These are phyloP conservation scores for Elgaria multicarinata DNA, from an alignment of 2,113 vertebrate species.

Conservation along the genomic window DNA sequence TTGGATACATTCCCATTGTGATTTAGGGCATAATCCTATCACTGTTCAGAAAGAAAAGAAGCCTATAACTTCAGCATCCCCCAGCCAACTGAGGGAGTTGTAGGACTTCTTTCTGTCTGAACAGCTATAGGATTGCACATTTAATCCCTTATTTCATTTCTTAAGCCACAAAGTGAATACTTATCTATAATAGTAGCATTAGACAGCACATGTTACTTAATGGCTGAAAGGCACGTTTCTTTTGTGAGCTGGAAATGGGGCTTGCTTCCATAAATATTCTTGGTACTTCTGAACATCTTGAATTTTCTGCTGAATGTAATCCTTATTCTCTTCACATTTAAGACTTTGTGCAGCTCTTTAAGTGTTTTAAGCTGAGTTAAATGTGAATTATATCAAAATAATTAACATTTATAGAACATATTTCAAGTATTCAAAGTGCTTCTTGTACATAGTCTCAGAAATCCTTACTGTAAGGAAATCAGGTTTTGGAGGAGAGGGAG, in stretches of 20 bases:
- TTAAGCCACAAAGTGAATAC: not conserved
- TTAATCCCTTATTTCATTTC: not conserved
- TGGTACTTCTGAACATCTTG: not conserved
- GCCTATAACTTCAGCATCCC: too few relatives aligned
- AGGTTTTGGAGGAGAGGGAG: not conserved
- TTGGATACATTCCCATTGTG: not conserved
- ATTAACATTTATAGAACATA: not conserved
- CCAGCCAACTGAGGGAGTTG: too few relatives aligned
- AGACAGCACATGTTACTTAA: not conserved
- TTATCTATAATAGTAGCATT: not conserved
- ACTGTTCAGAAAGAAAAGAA: too few relatives aligned
- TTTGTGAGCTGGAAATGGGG: not conserved
- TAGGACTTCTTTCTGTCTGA: too few relatives aligned
- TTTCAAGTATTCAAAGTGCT: not conserved
- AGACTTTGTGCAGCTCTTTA: not conserved
- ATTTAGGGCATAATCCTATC: not conserved
- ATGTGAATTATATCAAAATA: conserved; percentile 1
- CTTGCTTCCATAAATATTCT: not conserved
- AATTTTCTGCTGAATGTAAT: conserved; percentile 7
- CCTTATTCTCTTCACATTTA: conserved; percentile 15
- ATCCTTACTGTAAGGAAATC: not conserved
- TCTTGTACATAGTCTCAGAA: not conserved
- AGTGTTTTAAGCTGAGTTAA: conserved; percentile 2
- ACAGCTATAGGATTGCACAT: too few relatives aligned
- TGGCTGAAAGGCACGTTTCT: not conserved